Percentiles rank a stretch among this genome's conserved stretches.
phyloP scores from a whole-genome alignment of 2,113 vertebrate species.

The Willisornis vidua region DNA sequence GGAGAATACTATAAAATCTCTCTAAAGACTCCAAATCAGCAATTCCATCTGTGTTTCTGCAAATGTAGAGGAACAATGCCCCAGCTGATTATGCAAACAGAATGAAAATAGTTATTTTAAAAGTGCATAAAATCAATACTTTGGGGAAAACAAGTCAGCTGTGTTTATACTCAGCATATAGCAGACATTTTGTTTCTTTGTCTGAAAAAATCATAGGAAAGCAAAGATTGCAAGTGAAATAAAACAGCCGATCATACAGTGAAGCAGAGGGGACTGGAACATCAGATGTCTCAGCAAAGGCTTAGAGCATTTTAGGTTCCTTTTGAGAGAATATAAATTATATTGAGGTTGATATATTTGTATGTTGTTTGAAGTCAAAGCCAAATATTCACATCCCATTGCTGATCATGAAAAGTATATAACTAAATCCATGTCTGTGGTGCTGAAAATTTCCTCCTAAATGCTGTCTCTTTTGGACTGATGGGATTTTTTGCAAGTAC shows the following conservation, averaged over 20 bases:
- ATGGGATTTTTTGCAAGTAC: slow-evolving; percentile 17
- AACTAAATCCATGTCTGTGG: slow-evolving; percentile 6
- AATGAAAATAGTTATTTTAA: slow-evolving; percentile 68
- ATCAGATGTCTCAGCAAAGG: slow-evolving; percentile 43
- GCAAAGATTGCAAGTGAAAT: slow-evolving; percentile 1
- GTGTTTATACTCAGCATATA: slow-evolving; percentile 38
- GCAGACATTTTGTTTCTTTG: slow-evolving; percentile 64
- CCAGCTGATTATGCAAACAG: slow-evolving; percentile 60
- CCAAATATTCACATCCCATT: slow-evolving; percentile 15
- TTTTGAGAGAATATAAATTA: slow-evolving; percentile 51
- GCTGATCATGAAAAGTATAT: not conserved
- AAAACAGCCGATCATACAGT: not conserved
- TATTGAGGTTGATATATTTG: slow-evolving; percentile 45
- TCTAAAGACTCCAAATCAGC: slow-evolving; percentile 55
- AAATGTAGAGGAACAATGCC: slow-evolving; percentile 52
- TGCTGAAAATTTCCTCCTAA: slow-evolving; percentile 36
- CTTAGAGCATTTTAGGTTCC: slow-evolving; percentile 56
- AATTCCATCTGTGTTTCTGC: slow-evolving; percentile 66
- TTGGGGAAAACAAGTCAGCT: slow-evolving; percentile 53
- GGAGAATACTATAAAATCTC: slow-evolving; percentile 52
- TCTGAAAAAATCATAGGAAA: slow-evolving; percentile 58
- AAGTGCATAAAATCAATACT: slow-evolving; percentile 63
- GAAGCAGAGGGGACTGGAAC: slow-evolving; percentile 11
- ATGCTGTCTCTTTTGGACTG: slow-evolving; percentile 3
- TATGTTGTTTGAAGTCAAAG: slow-evolving; percentile 31